Base-by-base conservation (phyloP, 2,797 vertebrate genomes). In the Phoxinus dragarum region DNA sequence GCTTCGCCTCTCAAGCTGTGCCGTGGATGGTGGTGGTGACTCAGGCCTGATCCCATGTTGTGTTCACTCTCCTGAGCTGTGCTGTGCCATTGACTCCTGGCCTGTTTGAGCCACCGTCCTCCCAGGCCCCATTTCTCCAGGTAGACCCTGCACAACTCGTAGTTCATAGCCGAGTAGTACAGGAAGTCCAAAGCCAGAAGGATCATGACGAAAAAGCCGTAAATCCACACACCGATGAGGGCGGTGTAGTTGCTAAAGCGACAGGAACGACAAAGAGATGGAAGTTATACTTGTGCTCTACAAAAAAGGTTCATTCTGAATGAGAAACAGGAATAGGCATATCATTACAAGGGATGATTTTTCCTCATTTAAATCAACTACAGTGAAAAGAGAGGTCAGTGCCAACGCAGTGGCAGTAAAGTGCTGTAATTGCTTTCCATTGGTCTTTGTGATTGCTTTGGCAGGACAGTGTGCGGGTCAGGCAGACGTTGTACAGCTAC, bases 151-250 rank as follows among this genome's bases (percentile, higher is more conserved):
- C 98, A 99, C 89, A 98, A 91, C 90, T 98, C 97, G 84, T 98
- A 99, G 96, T 99, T 99, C 94, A 99, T 97, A 69, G 98, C 98
- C 23, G 98, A 99, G 94, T 99, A 99, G 91, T 99, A 99, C 75
- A 99, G 92, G 87, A 99, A 97, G 93, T 99, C 98, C 94, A 99
- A 93, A 14, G 97, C 93, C 92, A 99, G 95, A 93, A 99, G 94
- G 90, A 96, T 93, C 94, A 99, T 94, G 92, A 99, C 97, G 74
- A 99, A 97, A 92, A 99, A 98, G 88, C 98, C 98, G 10, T 99
- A 99, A 93, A 99, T 96, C 98, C 98, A 99, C 92, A 99, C 98
- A 4, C 98, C 98, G 4, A 99, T 87, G 88, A 99, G 92, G 1
- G 98, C 98, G 0, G 97, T 98, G 94, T 99, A 99, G 91, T 99